These are phyloP conservation scores for Karalla daura DNA, from an alignment of 2,797 vertebrate genomes.

Conservation along the genomic window DNA sequence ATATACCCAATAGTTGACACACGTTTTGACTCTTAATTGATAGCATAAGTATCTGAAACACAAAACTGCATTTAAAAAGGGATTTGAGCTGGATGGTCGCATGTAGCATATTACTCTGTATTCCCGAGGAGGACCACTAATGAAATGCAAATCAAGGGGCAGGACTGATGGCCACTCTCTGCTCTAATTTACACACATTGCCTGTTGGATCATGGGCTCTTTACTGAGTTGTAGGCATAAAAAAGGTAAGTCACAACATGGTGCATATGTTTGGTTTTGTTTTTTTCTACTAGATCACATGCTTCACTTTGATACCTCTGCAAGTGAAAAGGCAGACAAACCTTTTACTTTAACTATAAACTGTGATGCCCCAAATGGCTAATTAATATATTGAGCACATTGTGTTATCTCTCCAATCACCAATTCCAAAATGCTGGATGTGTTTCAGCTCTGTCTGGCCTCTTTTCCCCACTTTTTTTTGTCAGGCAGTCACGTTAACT, in stretches of 20 bases:
- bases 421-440: not conserved
- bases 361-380: too few relatives aligned
- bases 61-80: not conserved
- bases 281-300: not conserved
- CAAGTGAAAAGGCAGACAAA: not conserved
- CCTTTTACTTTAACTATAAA: not conserved
- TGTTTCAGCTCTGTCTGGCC: not conserved
- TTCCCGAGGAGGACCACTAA: not conserved
- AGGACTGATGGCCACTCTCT: conserved; percentile 9
- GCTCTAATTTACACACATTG: conserved; percentile 12
- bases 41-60: not conserved
- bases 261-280: not conserved
- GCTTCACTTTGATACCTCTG: not conserved
- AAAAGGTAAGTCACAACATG: conserved; percentile 6
- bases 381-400: too few relatives aligned
- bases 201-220: not conserved
- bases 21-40: not conserved
- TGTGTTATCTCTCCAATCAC: not conserved
- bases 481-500: too few relatives aligned
- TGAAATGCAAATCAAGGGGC: conserved; percentile 3
- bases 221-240: not conserved
- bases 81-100: not conserved
- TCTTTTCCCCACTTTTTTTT: not conserved
- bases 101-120: not conserved
- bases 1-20: not conserved